Conservation (phyloP, 2,113 vertebrate genomes). For the Peromyscus polionotus region DNA sequence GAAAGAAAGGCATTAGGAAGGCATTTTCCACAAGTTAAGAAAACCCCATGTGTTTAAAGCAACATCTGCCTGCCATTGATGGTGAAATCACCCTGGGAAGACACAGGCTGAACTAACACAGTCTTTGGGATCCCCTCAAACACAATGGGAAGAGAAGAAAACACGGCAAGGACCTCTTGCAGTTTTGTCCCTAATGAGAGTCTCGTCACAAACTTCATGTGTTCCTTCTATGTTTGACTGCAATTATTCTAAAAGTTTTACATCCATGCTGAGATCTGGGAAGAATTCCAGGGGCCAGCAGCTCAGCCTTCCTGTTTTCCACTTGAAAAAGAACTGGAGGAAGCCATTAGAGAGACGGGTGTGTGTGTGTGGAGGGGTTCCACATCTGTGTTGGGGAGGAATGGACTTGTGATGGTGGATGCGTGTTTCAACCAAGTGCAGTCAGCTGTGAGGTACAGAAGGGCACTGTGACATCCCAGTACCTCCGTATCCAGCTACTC, state of each 20-base stretch:
- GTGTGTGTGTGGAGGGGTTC: background rate
- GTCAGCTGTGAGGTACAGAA: background rate
- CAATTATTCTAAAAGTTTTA: background rate
- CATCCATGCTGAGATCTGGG: background rate
- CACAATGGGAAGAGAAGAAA: background rate
- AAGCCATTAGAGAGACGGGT: background rate
- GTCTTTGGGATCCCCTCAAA: background rate
- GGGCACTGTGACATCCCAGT: rapidly evolving
- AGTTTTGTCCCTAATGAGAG: background rate
- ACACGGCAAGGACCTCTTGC: too few species aligned
- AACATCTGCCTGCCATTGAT: rapidly evolving
- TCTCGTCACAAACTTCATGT: background rate
- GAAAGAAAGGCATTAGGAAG: background rate
- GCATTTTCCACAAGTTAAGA: background rate
- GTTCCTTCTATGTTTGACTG: constrained; percentile 11
- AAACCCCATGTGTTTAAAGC: background rate
- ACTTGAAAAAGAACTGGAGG: background rate
- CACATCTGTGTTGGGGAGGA: background rate
- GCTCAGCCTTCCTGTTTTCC: background rate
- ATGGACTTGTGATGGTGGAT: rapidly evolving
- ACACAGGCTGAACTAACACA: background rate
- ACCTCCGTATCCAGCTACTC: rapidly evolving
- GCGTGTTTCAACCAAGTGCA: too few species aligned
- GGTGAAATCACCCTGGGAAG: background rate
- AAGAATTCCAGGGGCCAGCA: rapidly evolving